phyloP scores from a whole-genome alignment of 2,113 vertebrate genomes.

The Buteo buteo region DNA sequence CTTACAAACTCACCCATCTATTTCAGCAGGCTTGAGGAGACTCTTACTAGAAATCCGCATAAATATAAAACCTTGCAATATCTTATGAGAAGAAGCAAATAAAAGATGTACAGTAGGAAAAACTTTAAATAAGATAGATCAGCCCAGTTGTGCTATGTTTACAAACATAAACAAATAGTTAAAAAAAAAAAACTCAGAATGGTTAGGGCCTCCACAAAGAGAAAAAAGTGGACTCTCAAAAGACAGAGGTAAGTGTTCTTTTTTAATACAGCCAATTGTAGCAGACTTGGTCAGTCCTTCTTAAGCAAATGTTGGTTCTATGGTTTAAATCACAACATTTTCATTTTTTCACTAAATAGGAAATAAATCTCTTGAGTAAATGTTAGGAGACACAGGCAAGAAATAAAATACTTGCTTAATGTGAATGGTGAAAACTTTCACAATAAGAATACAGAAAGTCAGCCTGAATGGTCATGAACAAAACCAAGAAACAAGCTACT shows the following conservation, averaged over 20 bases:
- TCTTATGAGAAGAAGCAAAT: neutral
- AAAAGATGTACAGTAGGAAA: neutral
- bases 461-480: neutral
- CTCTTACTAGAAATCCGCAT: neutral
- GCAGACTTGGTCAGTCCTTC: neutral
- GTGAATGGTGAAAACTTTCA: neutral
- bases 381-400: neutral
- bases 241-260: neutral
- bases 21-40: neutral
- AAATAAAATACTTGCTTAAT: neutral
- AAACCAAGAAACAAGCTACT: neutral
- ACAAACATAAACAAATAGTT: neutral
- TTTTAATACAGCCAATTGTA: neutral
- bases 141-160: neutral
- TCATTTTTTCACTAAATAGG: neutral
- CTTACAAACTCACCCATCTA: neutral
- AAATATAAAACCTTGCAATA: neutral
- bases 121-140: neutral
- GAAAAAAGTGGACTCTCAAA: neutral
- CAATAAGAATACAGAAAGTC: neutral
- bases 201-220: neutral
- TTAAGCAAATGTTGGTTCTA: neutral
- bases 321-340: neutral
- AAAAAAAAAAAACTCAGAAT: neutral
- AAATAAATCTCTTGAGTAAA: neutral